Evolutionary conservation across 2,797 vertebrate genomes (phyloP).

Genomic region (Coccyzus lansbergi): DNA sequence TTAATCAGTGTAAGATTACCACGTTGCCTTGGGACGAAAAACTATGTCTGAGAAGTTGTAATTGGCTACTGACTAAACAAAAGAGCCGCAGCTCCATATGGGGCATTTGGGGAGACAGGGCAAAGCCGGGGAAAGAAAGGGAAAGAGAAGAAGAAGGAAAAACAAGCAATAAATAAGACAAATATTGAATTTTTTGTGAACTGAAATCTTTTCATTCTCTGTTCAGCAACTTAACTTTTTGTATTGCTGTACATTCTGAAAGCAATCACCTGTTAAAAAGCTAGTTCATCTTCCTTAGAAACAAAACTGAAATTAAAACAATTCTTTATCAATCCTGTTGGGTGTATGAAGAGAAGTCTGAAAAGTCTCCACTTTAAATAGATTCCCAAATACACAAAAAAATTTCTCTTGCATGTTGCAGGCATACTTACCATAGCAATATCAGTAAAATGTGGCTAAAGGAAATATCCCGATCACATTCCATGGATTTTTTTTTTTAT

Average conservation of each 20-base stretch:
- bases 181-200: neutral
- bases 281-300: neutral
- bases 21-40: conserved; percentile 11
- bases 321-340: neutral
- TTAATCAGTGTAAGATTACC: conserved; percentile 43
- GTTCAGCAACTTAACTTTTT: neutral
- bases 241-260: neutral
- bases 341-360: neutral
- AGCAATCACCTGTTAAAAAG: neutral
- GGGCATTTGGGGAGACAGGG: neutral
- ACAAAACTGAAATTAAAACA: neutral
- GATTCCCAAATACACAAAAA: neutral
- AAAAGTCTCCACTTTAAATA: neutral
- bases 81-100: neutral
- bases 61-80: conserved; percentile 22
- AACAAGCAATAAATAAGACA: neutral
- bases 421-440: neutral
- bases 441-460: neutral
- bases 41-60: neutral
- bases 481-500: neutral
- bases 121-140: neutral
- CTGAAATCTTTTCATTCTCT: neutral
- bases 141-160: neutral
- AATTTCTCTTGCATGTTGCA: neutral
- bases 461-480: neutral